Evolutionary conservation across 2,797 vertebrate species (phyloP).

Genomic region (Ara ararauna): DNA sequence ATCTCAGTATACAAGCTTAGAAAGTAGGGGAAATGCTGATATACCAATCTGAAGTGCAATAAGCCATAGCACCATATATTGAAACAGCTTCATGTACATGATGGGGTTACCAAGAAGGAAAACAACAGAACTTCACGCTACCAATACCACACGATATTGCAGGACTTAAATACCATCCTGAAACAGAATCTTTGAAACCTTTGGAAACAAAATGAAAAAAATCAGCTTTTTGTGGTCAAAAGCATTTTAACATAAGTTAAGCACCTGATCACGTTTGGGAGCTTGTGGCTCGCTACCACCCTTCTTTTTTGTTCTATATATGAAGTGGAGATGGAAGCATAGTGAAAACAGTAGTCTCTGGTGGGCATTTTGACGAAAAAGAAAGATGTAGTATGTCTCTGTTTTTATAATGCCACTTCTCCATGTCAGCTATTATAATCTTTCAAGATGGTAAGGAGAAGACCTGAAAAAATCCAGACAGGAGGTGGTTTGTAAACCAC

Average conservation of each 20-base stretch:
- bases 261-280: accelerated
- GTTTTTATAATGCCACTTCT: not conserved
- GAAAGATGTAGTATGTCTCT: not conserved
- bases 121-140: not conserved
- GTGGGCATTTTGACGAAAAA: not conserved
- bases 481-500: not conserved
- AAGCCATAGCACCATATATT: not conserved
- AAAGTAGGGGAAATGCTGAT: not conserved
- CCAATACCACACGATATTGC: not conserved
- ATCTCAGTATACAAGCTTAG: not conserved
- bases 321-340: not conserved
- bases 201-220: not conserved
- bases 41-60: not conserved
- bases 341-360: not conserved
- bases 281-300: not conserved
- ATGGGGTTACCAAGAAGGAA: not conserved
- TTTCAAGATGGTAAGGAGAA: not conserved
- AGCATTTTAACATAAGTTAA: not conserved
- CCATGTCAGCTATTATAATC: accelerated
- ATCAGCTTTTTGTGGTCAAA: not conserved
- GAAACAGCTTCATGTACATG: not conserved
- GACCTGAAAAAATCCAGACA: not conserved
- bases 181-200: not conserved
- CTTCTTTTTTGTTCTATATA: not conserved
- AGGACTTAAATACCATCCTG: not conserved